A percentile compares a stretch with the other conserved stretches of the same genome.
Evolutionary conservation across 2,797 vertebrate species (phyloP).

Genomic region (Otolemur crassicaudatus): DNA sequence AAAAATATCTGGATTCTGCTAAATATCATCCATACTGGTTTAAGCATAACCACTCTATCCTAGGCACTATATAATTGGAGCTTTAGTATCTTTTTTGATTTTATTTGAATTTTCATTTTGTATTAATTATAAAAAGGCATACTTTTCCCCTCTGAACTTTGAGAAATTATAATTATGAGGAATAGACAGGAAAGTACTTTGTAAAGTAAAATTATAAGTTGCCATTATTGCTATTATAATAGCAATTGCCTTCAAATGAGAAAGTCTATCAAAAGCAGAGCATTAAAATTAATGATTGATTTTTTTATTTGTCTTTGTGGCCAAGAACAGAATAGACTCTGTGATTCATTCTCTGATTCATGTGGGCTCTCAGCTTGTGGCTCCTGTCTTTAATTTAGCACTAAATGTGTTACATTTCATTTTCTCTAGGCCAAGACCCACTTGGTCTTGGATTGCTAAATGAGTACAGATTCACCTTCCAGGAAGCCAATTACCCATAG

Average conservation of each 20-base stretch:
- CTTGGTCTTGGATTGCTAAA: constrained; percentile 63
- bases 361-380: constrained; percentile 55
- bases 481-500: constrained; percentile 68
- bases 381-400: constrained; percentile 70
- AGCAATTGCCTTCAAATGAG: constrained; percentile 65
- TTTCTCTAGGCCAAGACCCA: constrained; percentile 38
- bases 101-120: constrained; percentile 44
- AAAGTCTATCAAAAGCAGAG: constrained; percentile 61
- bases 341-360: constrained; percentile 65
- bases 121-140: background rate
- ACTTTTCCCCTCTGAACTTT: background rate
- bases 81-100: background rate
- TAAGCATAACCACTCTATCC: background rate
- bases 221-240: constrained; percentile 43
- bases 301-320: constrained; percentile 66
- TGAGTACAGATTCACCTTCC: constrained; percentile 63
- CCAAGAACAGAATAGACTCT: constrained; percentile 57
- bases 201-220: constrained; percentile 61
- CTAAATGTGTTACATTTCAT: constrained; percentile 67
- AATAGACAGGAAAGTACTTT: constrained; percentile 20
- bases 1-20: constrained; percentile 29
- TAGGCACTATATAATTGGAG: constrained; percentile 16
- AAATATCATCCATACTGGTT: constrained; percentile 13
- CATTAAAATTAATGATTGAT: constrained; percentile 73
- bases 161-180: constrained; percentile 26